A percentile compares a stretch with the other conserved stretches of the same genome.
Evolutionary conservation across 2,797 vertebrate genomes (phyloP).

Genomic region (Pitangus sulphuratus): DNA sequence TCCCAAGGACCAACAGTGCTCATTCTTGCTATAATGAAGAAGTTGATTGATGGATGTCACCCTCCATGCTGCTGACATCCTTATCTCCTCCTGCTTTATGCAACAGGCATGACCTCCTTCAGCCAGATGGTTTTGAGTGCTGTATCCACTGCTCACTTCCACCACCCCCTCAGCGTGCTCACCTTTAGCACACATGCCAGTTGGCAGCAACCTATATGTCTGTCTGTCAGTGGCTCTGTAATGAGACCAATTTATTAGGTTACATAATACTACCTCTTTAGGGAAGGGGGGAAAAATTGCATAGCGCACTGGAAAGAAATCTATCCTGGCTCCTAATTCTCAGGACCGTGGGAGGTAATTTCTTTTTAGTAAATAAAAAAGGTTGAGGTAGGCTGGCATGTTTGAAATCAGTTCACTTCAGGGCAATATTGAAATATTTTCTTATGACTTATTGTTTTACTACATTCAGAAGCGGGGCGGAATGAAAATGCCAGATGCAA

Average conservation of each 20-base stretch:
- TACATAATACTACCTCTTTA: slow-evolving; percentile 84
- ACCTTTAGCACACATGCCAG: slow-evolving; percentile 75
- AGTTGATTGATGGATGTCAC: slow-evolving; percentile 76
- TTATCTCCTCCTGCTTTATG: slow-evolving; percentile 69
- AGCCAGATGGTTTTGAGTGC: slow-evolving; percentile 62
- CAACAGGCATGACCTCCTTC: slow-evolving; percentile 73
- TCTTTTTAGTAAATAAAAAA: not conserved
- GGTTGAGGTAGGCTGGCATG: not conserved
- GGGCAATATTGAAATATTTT: not conserved
- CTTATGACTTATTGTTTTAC: not conserved
- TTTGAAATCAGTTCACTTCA: not conserved
- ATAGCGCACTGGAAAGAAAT: not conserved
- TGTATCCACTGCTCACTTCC: slow-evolving; percentile 49
- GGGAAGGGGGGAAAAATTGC: not conserved
- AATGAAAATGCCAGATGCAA: not conserved
- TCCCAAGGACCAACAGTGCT: slow-evolving; percentile 31
- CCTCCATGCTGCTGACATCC: slow-evolving; percentile 61
- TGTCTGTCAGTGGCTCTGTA: slow-evolving; percentile 94
- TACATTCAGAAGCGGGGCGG: not conserved
- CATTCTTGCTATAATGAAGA: slow-evolving; percentile 75
- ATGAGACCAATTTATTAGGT: slow-evolving; percentile 93
- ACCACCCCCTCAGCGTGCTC: not conserved
- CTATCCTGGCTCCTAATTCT: slow-evolving; percentile 28
- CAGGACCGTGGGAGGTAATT: slow-evolving; percentile 39
- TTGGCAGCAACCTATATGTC: slow-evolving; percentile 86